Evolutionary conservation across 2,888 invertebrate genomes (phyloP).

Genomic region (Tiliacea aurago): DNA sequence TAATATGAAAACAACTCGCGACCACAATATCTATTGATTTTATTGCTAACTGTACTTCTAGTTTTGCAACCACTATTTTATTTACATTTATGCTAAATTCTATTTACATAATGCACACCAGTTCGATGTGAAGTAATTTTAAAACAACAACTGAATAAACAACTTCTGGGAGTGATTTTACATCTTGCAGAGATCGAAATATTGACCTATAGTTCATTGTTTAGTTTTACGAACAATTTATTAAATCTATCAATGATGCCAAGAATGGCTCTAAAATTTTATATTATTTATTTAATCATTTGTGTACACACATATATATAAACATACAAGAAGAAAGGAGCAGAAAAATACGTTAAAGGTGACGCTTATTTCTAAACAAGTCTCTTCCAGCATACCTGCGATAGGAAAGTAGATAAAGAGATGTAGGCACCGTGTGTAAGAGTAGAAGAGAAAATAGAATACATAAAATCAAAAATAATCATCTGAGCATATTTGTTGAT

Average conservation of each 20-base stretch:
- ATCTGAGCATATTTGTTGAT: background rate
- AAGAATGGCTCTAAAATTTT: background rate
- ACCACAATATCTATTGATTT: constrained; percentile 26
- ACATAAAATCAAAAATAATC: too few relatives aligned
- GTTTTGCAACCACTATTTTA: constrained; percentile 31
- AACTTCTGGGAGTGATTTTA: background rate
- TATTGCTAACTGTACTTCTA: constrained; percentile 29
- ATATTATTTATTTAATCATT: too few relatives aligned
- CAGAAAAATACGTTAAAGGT: too few relatives aligned
- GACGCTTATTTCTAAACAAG: too few relatives aligned
- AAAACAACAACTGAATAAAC: constrained; percentile 17
- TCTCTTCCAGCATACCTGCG: too few relatives aligned
- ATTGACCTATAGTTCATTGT: background rate
- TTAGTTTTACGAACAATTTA: background rate
- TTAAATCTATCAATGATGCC: background rate
- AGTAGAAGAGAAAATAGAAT: too few relatives aligned
- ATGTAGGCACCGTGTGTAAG: too few relatives aligned
- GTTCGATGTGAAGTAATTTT: constrained; percentile 9
- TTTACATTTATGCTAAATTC: constrained; percentile 17
- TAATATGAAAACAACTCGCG: constrained; percentile 38
- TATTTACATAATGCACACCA: constrained; percentile 29
- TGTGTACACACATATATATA: too few relatives aligned
- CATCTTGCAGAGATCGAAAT: background rate
- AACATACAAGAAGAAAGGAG: too few relatives aligned
- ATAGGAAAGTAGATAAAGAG: too few relatives aligned